A percentile compares a stretch with the other conserved stretches of the same genome.
These are phyloP conservation scores for Pseudochirops corinnae DNA, from an alignment of 2,797 vertebrate species.

Conservation along the genomic window DNA sequence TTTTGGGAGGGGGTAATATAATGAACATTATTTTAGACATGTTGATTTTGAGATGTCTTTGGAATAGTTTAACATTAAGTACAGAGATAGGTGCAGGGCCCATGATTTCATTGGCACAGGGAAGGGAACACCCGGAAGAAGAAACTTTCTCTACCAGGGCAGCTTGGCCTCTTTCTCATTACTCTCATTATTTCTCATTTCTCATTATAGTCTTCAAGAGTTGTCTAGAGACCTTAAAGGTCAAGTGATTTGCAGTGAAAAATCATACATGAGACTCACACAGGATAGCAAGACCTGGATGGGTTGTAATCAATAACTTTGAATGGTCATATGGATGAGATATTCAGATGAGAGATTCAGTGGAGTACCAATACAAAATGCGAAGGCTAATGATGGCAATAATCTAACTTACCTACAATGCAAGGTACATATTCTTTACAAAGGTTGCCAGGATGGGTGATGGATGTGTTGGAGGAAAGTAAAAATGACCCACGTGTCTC, in stretches of 20 bases:
- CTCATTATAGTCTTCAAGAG: background rate
- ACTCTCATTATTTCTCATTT: background rate
- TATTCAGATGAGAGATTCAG: background rate
- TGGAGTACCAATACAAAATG: background rate
- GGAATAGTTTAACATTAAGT: background rate
- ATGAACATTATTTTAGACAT: background rate
- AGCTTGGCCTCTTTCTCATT: background rate
- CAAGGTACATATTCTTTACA: conserved; percentile 40
- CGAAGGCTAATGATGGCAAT: background rate
- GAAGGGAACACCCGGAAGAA: background rate
- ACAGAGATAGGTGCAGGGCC: background rate
- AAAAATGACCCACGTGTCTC: conserved; percentile 72
- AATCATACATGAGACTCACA: background rate
- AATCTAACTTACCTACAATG: conserved; percentile 38
- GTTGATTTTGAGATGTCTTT: background rate
- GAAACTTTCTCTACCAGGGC: background rate
- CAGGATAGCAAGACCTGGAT: background rate
- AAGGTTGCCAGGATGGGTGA: conserved; percentile 77
- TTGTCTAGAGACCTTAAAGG: background rate
- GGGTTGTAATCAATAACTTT: background rate
- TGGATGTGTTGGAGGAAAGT: conserved; percentile 74
- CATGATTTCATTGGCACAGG: background rate
- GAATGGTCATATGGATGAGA: background rate
- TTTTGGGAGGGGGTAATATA: background rate
- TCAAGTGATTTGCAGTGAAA: background rate